These are phyloP conservation scores for Rhinogobio ventralis DNA, from an alignment of 2,797 vertebrate genomes.

Conservation along the genomic window DNA sequence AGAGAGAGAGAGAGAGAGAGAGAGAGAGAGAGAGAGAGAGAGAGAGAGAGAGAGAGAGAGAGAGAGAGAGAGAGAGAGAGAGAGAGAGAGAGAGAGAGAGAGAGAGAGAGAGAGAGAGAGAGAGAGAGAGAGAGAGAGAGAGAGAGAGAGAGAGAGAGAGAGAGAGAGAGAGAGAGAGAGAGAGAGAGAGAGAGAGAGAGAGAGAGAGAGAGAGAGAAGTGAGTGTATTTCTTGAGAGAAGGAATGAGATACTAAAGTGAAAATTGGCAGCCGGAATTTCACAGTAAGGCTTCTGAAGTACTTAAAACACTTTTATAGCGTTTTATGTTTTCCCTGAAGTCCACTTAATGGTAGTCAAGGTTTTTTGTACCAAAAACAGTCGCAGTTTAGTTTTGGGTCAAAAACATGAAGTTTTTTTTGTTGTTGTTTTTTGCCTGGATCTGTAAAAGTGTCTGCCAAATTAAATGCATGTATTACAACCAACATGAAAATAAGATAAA, in stretches of 20 bases:
- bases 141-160: too few relatives aligned
- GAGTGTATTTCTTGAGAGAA: neutral
- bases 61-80: too few relatives aligned
- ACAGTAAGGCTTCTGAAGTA: neutral
- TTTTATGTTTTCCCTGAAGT: neutral
- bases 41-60: too few relatives aligned
- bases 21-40: too few relatives aligned
- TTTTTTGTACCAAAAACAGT: neutral
- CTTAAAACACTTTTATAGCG: neutral
- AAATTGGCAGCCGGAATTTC: constrained; percentile 11
- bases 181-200: neutral
- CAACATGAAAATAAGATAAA: neutral
- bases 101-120: too few relatives aligned
- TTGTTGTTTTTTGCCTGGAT: neutral
- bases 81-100: too few relatives aligned
- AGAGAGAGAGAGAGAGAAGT: neutral
- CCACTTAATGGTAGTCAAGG: neutral
- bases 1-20: too few relatives aligned
- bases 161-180: too few relatives aligned
- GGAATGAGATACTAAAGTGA: constrained; percentile 29
- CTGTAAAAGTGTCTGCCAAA: neutral
- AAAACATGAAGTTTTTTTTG: neutral
- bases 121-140: too few relatives aligned
- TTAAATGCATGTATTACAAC: neutral
- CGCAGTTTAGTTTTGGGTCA: neutral